Evolutionary conservation across 2,113 vertebrate species (phyloP).

Genomic region (Pedionomus torquatus): DNA sequence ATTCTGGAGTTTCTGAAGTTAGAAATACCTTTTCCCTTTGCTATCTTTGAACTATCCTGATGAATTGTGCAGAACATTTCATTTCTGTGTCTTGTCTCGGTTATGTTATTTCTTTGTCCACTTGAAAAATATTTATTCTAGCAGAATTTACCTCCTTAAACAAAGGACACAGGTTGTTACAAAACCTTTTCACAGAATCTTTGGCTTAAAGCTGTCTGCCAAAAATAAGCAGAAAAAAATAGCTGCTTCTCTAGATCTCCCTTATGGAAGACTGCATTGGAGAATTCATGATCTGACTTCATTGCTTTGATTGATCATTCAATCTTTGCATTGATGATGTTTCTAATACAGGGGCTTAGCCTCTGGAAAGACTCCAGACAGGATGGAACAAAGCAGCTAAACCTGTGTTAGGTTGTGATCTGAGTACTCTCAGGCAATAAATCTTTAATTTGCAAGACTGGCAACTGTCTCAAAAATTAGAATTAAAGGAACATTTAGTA

Average conservation of each 20-base stretch:
- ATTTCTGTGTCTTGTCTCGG: constrained; percentile 17
- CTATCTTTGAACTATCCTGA: constrained; percentile 47
- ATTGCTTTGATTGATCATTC: constrained; percentile 75
- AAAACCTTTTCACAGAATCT: background rate
- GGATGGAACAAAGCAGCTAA: constrained; percentile 71
- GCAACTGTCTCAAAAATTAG: constrained; percentile 68
- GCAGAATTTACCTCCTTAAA: constrained; percentile 18
- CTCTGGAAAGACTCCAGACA: constrained; percentile 72
- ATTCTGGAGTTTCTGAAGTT: constrained; percentile 71
- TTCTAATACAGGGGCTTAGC: constrained; percentile 66
- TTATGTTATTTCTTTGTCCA: background rate
- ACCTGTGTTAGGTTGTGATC: constrained; percentile 73
- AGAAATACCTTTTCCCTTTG: constrained; percentile 63
- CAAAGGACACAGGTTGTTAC: background rate
- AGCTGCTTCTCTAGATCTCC: constrained; percentile 10
- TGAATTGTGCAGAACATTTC: background rate
- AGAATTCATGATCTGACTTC: constrained; percentile 60
- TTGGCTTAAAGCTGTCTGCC: constrained; percentile 7
- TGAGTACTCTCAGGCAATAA: constrained; percentile 75
- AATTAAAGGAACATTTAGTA: constrained; percentile 73
- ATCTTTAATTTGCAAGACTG: constrained; percentile 77
- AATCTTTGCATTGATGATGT: constrained; percentile 72
- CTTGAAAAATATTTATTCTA: constrained; percentile 44
- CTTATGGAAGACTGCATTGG: constrained; percentile 51
- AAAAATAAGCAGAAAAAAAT: constrained; percentile 46